Evolutionary conservation across 2,888 invertebrate genomes (phyloP).

Genomic region (Aporophyla nigra): DNA sequence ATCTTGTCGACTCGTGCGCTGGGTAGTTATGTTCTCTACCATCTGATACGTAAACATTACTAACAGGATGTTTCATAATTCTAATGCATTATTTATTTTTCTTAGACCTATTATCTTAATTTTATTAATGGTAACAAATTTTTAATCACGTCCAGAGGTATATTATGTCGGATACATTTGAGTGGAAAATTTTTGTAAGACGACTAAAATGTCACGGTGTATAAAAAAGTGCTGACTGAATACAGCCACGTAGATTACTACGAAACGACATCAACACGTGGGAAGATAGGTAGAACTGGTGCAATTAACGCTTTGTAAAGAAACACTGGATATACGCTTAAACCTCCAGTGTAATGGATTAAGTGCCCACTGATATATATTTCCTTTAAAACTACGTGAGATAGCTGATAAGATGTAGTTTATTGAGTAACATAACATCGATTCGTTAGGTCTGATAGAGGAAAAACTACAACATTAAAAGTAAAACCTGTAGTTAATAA

Average conservation of each 20-base stretch:
- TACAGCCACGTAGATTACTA: constrained; percentile 43
- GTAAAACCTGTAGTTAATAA: not conserved
- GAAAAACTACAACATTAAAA: not conserved
- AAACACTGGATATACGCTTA: constrained; percentile 62
- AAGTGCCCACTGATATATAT: constrained; percentile 25
- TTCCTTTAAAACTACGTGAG: constrained; percentile 17
- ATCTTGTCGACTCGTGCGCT: no score
- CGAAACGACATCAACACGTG: constrained; percentile 73
- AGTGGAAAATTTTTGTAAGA: no score
- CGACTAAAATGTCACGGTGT: no score
- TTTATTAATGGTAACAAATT: no score
- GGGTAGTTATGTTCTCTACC: no score
- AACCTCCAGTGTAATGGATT: constrained; percentile 4
- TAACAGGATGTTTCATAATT: no score
- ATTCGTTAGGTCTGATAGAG: not conserved
- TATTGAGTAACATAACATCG: constrained; percentile 10
- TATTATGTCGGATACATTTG: no score
- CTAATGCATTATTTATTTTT: no score
- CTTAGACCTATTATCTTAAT: no score
- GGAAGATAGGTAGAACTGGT: constrained; percentile 76
- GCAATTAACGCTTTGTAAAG: constrained; percentile 71
- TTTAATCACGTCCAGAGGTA: no score
- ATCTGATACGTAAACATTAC: no score
- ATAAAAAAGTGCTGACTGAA: constrained; percentile 50
- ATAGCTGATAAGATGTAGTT: constrained; percentile 18